Evolutionary conservation across 2,797 vertebrate species (phyloP).

Genomic region (Chelmon rostratus): DNA sequence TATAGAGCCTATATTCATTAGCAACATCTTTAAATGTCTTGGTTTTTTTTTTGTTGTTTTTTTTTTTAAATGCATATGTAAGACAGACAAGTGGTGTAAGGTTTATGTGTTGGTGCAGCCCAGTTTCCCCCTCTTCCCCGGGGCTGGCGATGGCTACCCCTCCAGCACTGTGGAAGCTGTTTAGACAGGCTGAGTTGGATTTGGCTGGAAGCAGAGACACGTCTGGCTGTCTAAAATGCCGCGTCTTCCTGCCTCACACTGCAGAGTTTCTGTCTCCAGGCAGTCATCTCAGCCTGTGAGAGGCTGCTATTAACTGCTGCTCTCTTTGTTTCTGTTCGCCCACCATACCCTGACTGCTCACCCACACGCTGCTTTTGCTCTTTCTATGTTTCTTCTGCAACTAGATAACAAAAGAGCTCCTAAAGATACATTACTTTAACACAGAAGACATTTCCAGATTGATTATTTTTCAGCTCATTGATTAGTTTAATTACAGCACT

Average conservation of each 20-base stretch:
- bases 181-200: constrained; percentile 31
- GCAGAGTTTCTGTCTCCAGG: constrained; percentile 72
- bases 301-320: constrained; percentile 61
- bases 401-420: constrained; percentile 18
- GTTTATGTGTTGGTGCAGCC: constrained; percentile 13
- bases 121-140: not conserved
- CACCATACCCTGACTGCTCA: constrained; percentile 39
- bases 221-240: constrained; percentile 58
- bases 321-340: constrained; percentile 70
- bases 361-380: constrained; percentile 24
- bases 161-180: constrained; percentile 49
- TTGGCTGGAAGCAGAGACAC: constrained; percentile 52
- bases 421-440: not conserved
- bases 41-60: no score
- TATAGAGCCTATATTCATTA: not conserved
- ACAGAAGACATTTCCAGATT: not conserved
- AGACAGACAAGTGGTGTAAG: constrained; percentile 27
- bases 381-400: constrained; percentile 41
- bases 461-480: constrained; percentile 13
- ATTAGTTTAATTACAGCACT: constrained; percentile 3
- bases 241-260: constrained; percentile 46
- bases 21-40: not conserved
- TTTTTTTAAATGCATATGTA: not conserved
- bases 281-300: constrained; percentile 64
- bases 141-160: not conserved